phyloP scores from a whole-genome alignment of 2,888 invertebrate genomes.

The Carpatolechia fugitivella region DNA sequence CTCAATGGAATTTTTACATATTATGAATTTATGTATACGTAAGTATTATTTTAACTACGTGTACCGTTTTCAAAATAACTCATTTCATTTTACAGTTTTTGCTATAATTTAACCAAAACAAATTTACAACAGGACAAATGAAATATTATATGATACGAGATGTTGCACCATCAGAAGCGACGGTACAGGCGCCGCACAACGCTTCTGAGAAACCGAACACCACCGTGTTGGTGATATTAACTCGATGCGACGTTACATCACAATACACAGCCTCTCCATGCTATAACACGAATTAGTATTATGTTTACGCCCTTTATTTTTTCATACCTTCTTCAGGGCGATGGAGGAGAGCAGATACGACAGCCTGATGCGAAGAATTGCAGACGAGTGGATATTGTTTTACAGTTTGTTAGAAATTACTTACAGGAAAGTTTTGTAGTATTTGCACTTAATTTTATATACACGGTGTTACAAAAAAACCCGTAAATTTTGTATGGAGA shows the following conservation, averaged over 20 bases:
- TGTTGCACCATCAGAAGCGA: constrained; percentile 2
- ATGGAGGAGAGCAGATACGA: constrained; percentile 40
- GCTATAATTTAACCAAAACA: no score
- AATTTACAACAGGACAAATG: background rate
- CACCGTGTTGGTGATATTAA: constrained; percentile 48
- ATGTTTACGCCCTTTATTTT: constrained; percentile 62
- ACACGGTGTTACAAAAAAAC: no score
- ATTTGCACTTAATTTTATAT: no score
- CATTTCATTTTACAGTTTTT: no score
- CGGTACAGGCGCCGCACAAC: constrained; percentile 29
- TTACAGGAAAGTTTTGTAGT: no score
- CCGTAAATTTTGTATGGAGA: no score
- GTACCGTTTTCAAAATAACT: no score
- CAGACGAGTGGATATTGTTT: background rate
- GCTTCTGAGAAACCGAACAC: constrained; percentile 73
- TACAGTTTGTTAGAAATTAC: no score
- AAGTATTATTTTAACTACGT: no score
- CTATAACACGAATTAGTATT: constrained; percentile 69
- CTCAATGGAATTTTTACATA: no score
- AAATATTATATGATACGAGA: background rate
- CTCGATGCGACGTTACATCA: constrained; percentile 62
- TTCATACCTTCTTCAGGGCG: constrained; percentile 56
- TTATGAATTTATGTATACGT: no score
- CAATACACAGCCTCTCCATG: constrained; percentile 65
- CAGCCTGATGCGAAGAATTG: constrained; percentile 32